A percentile compares a stretch with the other conserved stretches of the same genome.
These are phyloP conservation scores for Eutrigla gurnardus DNA, from an alignment of 2,797 vertebrate species.

Conservation along the genomic window DNA sequence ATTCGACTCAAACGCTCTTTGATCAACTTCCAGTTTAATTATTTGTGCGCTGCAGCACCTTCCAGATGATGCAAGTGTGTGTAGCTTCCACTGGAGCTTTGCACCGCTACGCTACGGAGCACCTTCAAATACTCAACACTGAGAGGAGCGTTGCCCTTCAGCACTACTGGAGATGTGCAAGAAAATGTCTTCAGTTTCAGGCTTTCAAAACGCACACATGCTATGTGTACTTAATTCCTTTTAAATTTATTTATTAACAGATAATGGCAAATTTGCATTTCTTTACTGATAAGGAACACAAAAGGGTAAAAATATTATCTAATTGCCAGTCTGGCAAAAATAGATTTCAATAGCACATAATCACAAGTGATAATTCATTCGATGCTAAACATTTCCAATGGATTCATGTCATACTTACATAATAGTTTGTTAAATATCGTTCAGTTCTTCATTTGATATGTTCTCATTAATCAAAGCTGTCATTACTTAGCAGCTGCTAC, in stretches of 20 bases:
- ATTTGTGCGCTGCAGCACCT: slow-evolving; percentile 3
- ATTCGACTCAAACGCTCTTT: slow-evolving; percentile 28
- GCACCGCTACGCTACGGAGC: background rate
- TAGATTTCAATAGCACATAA: slow-evolving; percentile 23
- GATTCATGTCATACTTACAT: background rate
- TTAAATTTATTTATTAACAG: background rate
- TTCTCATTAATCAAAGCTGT: background rate
- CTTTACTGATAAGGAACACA: background rate
- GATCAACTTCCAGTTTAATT: slow-evolving; percentile 28
- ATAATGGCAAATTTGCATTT: background rate
- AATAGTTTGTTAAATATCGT: background rate
- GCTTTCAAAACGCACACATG: slow-evolving; percentile 8
- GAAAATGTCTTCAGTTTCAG: background rate
- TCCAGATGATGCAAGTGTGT: slow-evolving; percentile 33
- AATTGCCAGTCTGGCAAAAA: slow-evolving; percentile 8
- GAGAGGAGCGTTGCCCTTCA: background rate
- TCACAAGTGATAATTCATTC: background rate
- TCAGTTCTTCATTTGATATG: background rate
- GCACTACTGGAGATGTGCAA: background rate
- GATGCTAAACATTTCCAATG: background rate
- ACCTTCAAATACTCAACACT: background rate
- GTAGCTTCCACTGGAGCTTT: slow-evolving; percentile 5
- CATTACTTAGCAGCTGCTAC: background rate
- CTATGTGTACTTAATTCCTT: background rate
- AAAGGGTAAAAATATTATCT: background rate